These are phyloP conservation scores for Trachymyrmex septentrionalis DNA, from an alignment of 1,140 invertebrate genomes.

Conservation along the genomic window DNA sequence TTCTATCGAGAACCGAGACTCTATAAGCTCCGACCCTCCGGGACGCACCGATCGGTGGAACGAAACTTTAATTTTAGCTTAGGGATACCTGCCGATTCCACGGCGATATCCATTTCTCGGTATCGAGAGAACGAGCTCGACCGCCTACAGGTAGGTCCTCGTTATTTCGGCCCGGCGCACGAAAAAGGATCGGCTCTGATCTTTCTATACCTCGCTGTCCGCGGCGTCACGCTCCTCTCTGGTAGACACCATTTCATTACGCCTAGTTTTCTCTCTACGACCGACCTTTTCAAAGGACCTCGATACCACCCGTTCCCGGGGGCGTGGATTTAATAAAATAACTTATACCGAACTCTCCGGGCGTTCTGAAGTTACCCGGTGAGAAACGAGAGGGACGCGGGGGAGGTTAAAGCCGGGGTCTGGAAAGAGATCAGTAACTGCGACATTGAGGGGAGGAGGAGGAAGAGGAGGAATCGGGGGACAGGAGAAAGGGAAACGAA, in stretches of 20 bases:
- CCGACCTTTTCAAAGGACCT: conserved; percentile 57
- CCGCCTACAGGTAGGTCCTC: conserved; percentile 45
- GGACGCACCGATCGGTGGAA: conserved; percentile 27
- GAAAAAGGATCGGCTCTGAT: conserved; percentile 12
- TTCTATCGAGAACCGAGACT: conserved; percentile 16
- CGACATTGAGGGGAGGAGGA: background rate
- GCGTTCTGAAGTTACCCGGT: conserved; percentile 67
- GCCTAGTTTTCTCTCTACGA: conserved; percentile 46
- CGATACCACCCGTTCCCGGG: conserved; percentile 53
- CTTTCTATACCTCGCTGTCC: background rate
- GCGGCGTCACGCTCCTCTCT: conserved; percentile 45
- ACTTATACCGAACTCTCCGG: conserved; percentile 76
- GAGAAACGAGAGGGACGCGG: conserved; percentile 18
- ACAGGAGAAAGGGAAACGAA: background rate
- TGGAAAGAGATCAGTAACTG: conserved; percentile 59
- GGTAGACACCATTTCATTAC: conserved; percentile 61
- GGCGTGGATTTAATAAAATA: conserved; percentile 79
- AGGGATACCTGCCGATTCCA: conserved; percentile 55
- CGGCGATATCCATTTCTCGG: conserved; percentile 55
- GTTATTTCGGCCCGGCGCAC: conserved; percentile 40
- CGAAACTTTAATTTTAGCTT: conserved; percentile 48
- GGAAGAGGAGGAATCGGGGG: conserved; percentile 25
- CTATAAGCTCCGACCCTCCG: conserved; percentile 40
- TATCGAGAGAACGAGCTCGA: conserved; percentile 44
- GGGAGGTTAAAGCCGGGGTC: conserved; percentile 14